Evolutionary conservation across 2,797 vertebrate genomes (phyloP).

Genomic region (Crocidura indochinensis): DNA sequence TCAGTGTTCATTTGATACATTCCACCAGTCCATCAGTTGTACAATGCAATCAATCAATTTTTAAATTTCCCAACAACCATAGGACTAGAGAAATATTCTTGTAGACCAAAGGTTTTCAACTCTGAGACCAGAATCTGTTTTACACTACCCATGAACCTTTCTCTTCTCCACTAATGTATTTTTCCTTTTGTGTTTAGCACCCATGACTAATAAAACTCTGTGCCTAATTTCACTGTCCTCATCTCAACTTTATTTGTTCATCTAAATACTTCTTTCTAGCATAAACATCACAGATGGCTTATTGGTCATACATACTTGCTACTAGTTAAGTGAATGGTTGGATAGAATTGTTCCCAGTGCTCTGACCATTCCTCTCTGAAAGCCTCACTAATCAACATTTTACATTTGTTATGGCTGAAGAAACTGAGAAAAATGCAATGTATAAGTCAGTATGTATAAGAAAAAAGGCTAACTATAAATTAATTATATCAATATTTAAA

Average conservation of each 20-base stretch:
- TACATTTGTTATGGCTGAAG: conserved; percentile 29
- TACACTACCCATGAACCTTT: background rate
- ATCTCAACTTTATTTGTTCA: conserved; percentile 76
- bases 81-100: conserved; percentile 55
- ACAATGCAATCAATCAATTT: conserved; percentile 71
- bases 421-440: conserved; percentile 15
- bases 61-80: conserved; percentile 64
- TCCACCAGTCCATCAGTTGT: conserved; percentile 70
- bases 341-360: background rate
- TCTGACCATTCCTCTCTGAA: background rate
- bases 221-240: conserved; percentile 72
- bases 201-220: conserved; percentile 74
- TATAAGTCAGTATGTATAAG: background rate
- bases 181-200: conserved; percentile 45
- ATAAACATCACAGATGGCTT: conserved; percentile 62
- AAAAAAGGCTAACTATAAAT: background rate
- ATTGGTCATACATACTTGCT: conserved; percentile 53
- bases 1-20: conserved; percentile 63
- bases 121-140: background rate
- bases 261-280: conserved; percentile 58
- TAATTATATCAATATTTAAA: background rate
- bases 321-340: background rate
- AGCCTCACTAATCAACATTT: conserved; percentile 12
- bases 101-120: conserved; percentile 26
- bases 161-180: background rate